Evolutionary conservation across 64 coral and sea anemone species (phyloP), one percentile per base, ranked within the genome.

Genomic region (Trachythela sp.): DNA sequence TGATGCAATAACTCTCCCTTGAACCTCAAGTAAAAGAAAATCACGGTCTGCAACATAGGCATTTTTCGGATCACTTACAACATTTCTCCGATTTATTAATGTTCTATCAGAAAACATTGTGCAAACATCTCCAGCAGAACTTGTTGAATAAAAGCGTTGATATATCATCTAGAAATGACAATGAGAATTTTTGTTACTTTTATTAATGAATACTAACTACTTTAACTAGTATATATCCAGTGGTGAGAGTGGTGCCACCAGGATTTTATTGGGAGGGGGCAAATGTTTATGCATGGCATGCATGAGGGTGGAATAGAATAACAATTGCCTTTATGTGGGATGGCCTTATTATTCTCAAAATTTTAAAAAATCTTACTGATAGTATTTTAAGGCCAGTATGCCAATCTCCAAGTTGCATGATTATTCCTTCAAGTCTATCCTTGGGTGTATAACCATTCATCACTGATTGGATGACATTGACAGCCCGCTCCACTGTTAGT

Each of bases 81-180:
- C 68, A 72, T 72, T 72, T 72, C 68, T 72, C 24, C 68, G 68
- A 35, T 72, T 72, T 26, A 92, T 92, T 14, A 88, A 34, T 38
- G 76, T 84, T 70, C 86, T 92, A 41, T 92, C 85, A 30, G 90
- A 92, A 20, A 70, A 58, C 85, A 92, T 27, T 39, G 85, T 92
- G 75, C 85, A 92, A 18, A 83, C 39, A 40, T 92, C 85, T 87
- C 34, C 90, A 83, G 86, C 90, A 22, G 90, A 92, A 39, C 86
- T 77, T 15, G 54, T 32, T 70, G 51, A 48, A 54, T 87, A 92
- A 70, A 92, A 92, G 9, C 85, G 38, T 2, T 75, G 59, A 87
- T 87, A 92, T 18, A 92, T 92, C 18, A 92, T 31, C 90, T 92
- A 83, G 36, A 87, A 35, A 72, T 52, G 49, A 52, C 49, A 52